Conservation (phyloP, 2,888 invertebrate species). For the Gymnosoma rotundatum region DNA sequence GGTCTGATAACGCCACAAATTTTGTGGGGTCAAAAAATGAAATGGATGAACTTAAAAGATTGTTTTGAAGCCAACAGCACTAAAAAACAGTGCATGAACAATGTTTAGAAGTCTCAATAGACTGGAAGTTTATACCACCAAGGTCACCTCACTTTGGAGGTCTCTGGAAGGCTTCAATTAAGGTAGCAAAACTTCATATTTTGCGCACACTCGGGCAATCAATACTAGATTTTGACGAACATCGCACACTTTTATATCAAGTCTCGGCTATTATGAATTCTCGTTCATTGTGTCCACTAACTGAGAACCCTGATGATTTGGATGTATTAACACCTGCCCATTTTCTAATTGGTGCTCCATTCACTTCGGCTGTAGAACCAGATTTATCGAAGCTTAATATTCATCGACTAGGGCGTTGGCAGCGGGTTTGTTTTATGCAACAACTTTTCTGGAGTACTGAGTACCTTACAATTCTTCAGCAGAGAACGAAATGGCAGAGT, state of each 20-base stretch:
- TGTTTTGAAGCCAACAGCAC: not conserved
- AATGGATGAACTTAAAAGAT: not conserved
- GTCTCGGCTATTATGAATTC: conserved; percentile 20
- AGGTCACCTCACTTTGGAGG: conserved; percentile 56
- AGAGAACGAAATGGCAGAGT: no score
- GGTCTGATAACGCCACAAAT: conserved; percentile 37
- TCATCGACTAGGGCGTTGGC: not conserved
- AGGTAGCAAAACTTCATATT: conserved; percentile 53
- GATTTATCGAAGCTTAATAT: no score
- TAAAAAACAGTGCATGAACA: no score
- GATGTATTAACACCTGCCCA: no score
- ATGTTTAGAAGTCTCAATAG: not conserved
- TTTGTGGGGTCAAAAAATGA: conserved; percentile 46
- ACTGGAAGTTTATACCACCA: conserved; percentile 20
- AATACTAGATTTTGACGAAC: conserved; percentile 16
- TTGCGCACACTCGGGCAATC: conserved; percentile 26
- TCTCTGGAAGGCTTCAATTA: conserved; percentile 52
- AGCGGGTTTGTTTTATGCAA: conserved; percentile 1
- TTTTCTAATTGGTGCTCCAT: no score
- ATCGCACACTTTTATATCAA: conserved; percentile 2
- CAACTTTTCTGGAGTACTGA: conserved; percentile 17
- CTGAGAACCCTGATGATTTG: no score
- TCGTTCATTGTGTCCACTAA: not conserved
- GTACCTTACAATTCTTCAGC: not conserved
- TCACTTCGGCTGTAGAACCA: no score